Evolutionary conservation across 2,888 invertebrate species (phyloP), one percentile per base, ranked within the genome.

Genomic region (Ptilodon capucinus): DNA sequence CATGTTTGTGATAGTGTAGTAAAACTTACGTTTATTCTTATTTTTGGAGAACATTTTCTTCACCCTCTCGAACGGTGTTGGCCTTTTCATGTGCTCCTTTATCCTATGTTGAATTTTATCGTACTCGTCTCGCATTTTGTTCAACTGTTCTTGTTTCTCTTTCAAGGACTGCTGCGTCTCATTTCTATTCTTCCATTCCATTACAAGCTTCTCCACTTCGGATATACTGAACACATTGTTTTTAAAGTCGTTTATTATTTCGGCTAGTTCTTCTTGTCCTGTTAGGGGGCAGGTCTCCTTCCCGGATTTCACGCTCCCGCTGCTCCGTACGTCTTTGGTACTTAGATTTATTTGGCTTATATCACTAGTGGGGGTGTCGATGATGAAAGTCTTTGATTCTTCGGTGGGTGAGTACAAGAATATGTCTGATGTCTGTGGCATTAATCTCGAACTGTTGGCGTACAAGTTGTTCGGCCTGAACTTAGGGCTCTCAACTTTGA

Each of bases 241-340:
- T 79, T 97, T 97, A 71, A 96, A 97, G 71, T 97, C 97, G 71
- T 95, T 96, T 76, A 97, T 96, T 42, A 97, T 96, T 85, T 97
- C 97, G 2, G 95, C 93, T 49, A 97, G 89, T 74, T 97, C 97
- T 56, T 96, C 96, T 74, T 97, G 95, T 1, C 91, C 91, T 0
- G 86, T 90, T 4, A 86, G 67, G 1, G 88, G 87, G 51, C 69
- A 82, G n/a, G 45, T 75, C 34, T 89, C 90, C 60, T 88, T 88
- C 0, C 84, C 79, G 8, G 87, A 89, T 63, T 90, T 91, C 21
- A 89, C 61, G 59, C 89, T 87, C 32, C 86, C 86, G 42, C 84
- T 88, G 56, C 73, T 78, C 34, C 84, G 79, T 13, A 77, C 63
- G 48, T 90, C 88, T 85, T 82, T 90, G 78, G 84, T 76, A 68